Conservation (phyloP, 2,888 invertebrate genomes). For the Anorthoa munda region DNA sequence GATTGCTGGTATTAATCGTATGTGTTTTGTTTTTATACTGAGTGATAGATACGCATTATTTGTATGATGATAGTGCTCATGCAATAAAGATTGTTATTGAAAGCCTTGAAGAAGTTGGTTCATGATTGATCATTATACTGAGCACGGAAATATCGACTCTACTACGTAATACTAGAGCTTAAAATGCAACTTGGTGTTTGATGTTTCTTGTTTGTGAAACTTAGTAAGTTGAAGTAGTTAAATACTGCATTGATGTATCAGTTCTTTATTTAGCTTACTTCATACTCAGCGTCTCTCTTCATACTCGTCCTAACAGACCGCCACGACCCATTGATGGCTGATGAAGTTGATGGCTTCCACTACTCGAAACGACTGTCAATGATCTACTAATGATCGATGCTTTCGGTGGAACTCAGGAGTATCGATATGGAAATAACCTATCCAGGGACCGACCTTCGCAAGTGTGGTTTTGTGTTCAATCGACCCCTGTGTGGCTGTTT, state of each 20-base stretch:
- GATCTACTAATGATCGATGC: too few relatives aligned
- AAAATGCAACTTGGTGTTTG: neutral
- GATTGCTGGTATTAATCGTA: conserved; percentile 18
- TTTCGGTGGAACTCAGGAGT: too few relatives aligned
- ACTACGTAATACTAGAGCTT: neutral
- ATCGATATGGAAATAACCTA: too few relatives aligned
- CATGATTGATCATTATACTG: neutral
- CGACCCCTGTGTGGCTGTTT: too few relatives aligned
- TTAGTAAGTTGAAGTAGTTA: conserved; percentile 5
- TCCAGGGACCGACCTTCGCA: too few relatives aligned
- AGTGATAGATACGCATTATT: neutral
- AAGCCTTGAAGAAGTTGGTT: conserved; percentile 10
- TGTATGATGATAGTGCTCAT: conserved; percentile 19
- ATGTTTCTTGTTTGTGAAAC: neutral
- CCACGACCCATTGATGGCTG: too few relatives aligned
- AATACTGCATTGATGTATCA: conserved; percentile 2
- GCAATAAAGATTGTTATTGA: conserved; percentile 24
- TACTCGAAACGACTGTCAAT: too few relatives aligned
- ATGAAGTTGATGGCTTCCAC: too few relatives aligned
- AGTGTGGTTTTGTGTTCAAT: too few relatives aligned
- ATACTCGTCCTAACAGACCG: too few relatives aligned
- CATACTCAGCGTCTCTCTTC: too few relatives aligned
- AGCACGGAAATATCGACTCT: conserved; percentile 14
- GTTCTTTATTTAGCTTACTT: conserved; percentile 19
- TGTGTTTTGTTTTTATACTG: too few relatives aligned